Evolutionary conservation across 2,113 vertebrate species (phyloP).

Genomic region (Silurus asotus): DNA sequence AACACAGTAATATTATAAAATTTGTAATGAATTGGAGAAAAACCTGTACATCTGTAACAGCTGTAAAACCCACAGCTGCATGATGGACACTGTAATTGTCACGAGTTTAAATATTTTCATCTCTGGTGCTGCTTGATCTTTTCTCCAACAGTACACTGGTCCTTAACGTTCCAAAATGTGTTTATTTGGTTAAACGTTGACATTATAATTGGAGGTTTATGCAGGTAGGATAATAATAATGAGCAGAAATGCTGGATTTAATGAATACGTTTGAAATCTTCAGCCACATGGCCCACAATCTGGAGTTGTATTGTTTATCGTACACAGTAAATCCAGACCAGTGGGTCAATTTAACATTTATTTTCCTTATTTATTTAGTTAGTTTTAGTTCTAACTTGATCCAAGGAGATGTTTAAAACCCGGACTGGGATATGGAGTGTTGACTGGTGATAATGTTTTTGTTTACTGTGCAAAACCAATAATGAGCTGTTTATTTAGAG

Average conservation of each 20-base stretch:
- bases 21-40: neutral
- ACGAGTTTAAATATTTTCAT: neutral
- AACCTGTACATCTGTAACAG: neutral
- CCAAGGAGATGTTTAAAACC: neutral
- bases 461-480: neutral
- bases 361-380: neutral
- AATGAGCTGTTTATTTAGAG: neutral
- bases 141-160: neutral
- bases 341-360: neutral
- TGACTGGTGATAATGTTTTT: neutral
- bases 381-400: neutral
- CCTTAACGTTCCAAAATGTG: neutral
- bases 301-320: neutral
- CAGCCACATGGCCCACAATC: neutral
- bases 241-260: neutral
- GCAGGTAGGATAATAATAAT: neutral
- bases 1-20: neutral
- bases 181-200: neutral
- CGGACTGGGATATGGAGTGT: neutral
- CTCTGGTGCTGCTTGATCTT: neutral
- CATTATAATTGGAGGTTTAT: neutral
- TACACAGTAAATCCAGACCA: neutral
- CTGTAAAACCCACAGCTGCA: neutral
- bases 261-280: neutral
- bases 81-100: neutral